Percentiles rank a stretch among this genome's conserved stretches.
Conservation (phyloP, 2,113 vertebrate species). For the Myodes glareolus region DNA sequence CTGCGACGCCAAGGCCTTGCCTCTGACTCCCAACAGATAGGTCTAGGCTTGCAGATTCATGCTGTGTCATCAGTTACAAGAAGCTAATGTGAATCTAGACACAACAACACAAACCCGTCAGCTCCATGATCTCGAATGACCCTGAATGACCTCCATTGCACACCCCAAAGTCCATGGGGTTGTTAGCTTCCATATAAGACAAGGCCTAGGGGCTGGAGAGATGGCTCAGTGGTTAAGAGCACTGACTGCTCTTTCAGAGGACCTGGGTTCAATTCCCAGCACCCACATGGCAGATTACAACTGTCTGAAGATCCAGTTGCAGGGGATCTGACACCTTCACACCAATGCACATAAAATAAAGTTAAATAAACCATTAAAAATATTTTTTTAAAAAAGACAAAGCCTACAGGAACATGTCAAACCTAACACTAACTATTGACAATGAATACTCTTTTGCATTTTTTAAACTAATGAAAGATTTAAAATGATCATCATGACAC, state of each 20-base stretch:
- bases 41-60: constrained; percentile 39
- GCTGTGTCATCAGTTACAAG: neutral
- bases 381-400: too few species aligned
- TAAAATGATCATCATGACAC: constrained; percentile 17
- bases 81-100: neutral
- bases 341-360: too few species aligned
- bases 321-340: too few species aligned
- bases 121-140: neutral
- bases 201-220: too few species aligned
- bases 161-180: neutral
- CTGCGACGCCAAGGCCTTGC: neutral
- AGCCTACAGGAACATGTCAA: neutral
- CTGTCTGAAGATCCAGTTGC: too few species aligned
- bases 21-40: neutral
- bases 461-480: neutral
- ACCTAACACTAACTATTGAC: neutral
- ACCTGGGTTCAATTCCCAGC: too few species aligned
- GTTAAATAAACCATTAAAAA: too few species aligned
- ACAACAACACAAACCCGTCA: neutral
- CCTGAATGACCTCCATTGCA: neutral
- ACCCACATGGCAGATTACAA: too few species aligned
- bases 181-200: neutral
- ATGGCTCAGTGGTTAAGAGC: too few species aligned
- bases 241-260: too few species aligned
- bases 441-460: neutral